These are phyloP conservation scores for Poecilia gillii DNA, from an alignment of 2,797 vertebrate genomes.

Conservation along the genomic window DNA sequence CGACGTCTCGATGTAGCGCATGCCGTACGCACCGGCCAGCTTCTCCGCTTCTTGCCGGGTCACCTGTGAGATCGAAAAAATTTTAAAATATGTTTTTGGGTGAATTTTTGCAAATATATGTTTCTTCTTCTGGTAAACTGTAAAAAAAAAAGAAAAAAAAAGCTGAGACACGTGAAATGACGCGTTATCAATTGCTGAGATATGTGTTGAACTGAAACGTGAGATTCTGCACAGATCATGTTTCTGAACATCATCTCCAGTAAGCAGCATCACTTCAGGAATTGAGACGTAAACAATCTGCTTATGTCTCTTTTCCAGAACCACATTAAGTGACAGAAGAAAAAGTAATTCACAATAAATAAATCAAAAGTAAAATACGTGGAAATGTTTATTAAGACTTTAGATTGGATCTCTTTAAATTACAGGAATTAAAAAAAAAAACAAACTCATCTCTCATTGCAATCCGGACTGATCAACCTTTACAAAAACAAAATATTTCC, in stretches of 20 bases:
- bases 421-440: slow-evolving; percentile 12
- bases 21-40: slow-evolving; percentile 91
- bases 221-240: neutral
- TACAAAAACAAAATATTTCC: neutral
- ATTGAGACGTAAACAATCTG: slow-evolving; percentile 8
- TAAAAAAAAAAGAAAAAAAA: neutral
- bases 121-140: neutral
- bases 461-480: slow-evolving; percentile 15
- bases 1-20: slow-evolving; percentile 97
- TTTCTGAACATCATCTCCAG: neutral
- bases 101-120: neutral
- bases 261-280: neutral
- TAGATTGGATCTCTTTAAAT: neutral
- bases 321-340: neutral
- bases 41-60: slow-evolving; percentile 95
- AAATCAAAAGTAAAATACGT: neutral
- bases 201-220: neutral
- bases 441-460: slow-evolving; percentile 16
- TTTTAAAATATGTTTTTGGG: neutral
- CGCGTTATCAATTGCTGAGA: neutral
- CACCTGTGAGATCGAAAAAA: slow-evolving; percentile 70
- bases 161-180: neutral
- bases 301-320: neutral
- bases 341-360: neutral
- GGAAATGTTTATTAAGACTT: neutral